phyloP scores from a whole-genome alignment of 2,797 vertebrate genomes.

The Siniperca undulata region DNA sequence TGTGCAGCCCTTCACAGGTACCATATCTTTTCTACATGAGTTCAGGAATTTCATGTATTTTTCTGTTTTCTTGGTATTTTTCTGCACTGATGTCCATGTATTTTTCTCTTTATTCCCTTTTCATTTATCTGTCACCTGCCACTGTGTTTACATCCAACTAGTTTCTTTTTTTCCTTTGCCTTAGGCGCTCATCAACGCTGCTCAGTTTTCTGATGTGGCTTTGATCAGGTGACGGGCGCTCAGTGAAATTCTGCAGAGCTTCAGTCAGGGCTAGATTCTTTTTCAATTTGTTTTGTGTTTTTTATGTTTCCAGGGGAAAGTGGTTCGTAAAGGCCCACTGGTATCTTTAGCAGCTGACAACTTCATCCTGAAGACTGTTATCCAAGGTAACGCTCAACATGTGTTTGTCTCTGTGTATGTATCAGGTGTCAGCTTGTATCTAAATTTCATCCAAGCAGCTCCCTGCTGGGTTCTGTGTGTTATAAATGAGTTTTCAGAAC shows the following conservation, averaged over 20 bases:
- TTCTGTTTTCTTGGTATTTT: not conserved
- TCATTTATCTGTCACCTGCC: conserved; percentile 14
- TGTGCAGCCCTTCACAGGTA: not conserved
- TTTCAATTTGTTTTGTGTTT: conserved; percentile 9
- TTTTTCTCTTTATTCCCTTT: conserved; percentile 16
- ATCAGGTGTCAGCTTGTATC: not conserved
- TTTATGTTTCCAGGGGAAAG: conserved; percentile 74
- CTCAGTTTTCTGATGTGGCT: conserved; percentile 37
- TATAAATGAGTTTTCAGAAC: not conserved
- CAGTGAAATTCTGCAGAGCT: conserved; percentile 1
- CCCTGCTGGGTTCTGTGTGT: not conserved
- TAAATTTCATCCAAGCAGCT: not conserved
- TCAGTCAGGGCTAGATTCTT: conserved; percentile 29
- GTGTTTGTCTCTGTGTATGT: not conserved
- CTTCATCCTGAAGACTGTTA: conserved; percentile 78
- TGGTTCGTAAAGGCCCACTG: conserved; percentile 81
- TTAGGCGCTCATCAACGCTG: conserved; percentile 41
- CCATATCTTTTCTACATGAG: not conserved
- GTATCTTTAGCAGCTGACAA: conserved; percentile 57
- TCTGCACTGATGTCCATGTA: not conserved
- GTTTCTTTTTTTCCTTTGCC: conserved; percentile 33
- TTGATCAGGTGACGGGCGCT: conserved; percentile 53
- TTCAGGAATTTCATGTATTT: not conserved
- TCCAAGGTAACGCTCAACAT: conserved; percentile 76
- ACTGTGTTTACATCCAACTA: conserved; percentile 21